Evolutionary conservation across 2,797 vertebrate species (phyloP).

Genomic region (Scarus forsteni): DNA sequence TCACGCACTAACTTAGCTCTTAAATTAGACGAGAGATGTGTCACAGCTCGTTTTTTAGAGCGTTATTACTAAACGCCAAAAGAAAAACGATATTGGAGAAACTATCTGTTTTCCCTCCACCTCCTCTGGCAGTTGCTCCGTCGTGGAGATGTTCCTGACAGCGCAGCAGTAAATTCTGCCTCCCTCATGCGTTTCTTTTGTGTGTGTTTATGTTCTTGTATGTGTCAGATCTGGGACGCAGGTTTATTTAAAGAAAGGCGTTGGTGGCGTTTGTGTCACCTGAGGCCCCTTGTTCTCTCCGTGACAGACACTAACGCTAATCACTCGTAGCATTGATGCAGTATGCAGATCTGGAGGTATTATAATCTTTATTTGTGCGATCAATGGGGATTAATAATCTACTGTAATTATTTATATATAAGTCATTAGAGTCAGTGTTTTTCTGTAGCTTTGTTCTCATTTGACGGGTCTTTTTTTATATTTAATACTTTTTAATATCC

Average conservation of each 20-base stretch:
- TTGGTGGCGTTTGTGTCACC: conserved; percentile 79
- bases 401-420: conserved; percentile 8
- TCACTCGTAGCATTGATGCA: conserved; percentile 62
- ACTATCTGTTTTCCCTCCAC: conserved; percentile 71
- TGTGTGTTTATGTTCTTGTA: conserved; percentile 25
- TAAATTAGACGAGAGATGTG: conserved; percentile 37
- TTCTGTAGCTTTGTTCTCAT: background rate
- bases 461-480: background rate
- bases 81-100: conserved; percentile 65
- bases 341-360: conserved; percentile 59
- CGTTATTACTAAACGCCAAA: conserved; percentile 67
- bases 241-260: conserved; percentile 82
- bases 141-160: conserved; percentile 77
- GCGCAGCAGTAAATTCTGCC: conserved; percentile 76
- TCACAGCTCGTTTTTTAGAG: conserved; percentile 31
- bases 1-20: conserved; percentile 19
- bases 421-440: background rate
- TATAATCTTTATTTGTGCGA: conserved; percentile 35
- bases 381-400: background rate
- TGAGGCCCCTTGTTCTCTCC: conserved; percentile 65
- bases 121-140: conserved; percentile 75
- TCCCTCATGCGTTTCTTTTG: conserved; percentile 63
- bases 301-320: conserved; percentile 64
- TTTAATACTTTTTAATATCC: too few species aligned
- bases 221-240: conserved; percentile 64